Conservation (phyloP, 2,888 invertebrate species). For the Platerodrilus igneus region DNA sequence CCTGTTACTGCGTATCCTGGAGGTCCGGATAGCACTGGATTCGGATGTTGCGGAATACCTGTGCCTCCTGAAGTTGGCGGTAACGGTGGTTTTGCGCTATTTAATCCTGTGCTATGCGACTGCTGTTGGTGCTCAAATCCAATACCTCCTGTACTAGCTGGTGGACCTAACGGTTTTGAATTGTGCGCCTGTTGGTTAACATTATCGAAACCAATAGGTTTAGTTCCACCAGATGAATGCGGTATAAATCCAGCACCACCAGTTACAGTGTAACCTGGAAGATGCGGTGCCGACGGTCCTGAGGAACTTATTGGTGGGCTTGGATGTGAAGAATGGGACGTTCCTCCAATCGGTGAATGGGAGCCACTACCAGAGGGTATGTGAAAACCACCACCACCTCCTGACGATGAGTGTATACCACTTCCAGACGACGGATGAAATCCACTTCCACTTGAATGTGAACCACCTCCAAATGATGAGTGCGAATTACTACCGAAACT, state of each 20-base stretch:
- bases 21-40: too few species aligned
- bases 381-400: background rate
- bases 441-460: background rate
- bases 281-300: background rate
- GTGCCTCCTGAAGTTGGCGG: too few species aligned
- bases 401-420: background rate
- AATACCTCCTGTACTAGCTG: slow-evolving; percentile 3
- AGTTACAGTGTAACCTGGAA: slow-evolving; percentile 7
- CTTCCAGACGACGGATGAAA: background rate
- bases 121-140: too few species aligned
- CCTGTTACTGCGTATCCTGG: too few species aligned
- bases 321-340: too few species aligned
- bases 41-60: too few species aligned
- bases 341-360: background rate
- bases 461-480: too few species aligned
- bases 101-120: too few species aligned
- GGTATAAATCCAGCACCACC: slow-evolving; percentile 8
- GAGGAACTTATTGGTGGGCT: too few species aligned
- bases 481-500: slow-evolving; percentile 2
- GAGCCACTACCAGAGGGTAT: background rate
- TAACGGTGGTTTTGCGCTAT: too few species aligned
- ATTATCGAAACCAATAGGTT: slow-evolving; percentile 7
- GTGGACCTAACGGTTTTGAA: slow-evolving; percentile 6
- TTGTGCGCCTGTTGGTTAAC: slow-evolving; percentile 2
- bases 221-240: background rate